Evolutionary conservation across 2,113 vertebrate genomes (phyloP).

Genomic region (Pavo muticus): DNA sequence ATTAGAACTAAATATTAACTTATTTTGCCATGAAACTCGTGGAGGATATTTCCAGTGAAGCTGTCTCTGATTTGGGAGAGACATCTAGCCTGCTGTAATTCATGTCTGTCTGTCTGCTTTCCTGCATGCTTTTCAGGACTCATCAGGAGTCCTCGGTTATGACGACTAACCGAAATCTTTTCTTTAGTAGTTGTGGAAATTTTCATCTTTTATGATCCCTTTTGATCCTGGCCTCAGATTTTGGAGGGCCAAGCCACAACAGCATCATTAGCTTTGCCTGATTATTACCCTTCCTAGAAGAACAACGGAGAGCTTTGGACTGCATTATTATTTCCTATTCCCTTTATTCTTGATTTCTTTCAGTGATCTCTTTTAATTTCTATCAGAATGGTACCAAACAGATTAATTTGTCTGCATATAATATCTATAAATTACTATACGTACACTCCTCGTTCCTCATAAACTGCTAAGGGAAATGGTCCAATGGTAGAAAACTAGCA

Average conservation of each 20-base stretch:
- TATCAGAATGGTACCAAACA: neutral
- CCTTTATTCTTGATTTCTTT: neutral
- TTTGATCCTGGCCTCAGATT: neutral
- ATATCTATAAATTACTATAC: neutral
- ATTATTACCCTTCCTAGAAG: neutral
- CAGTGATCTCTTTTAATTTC: neutral
- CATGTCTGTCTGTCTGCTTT: neutral
- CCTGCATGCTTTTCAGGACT: neutral
- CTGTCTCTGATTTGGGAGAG: neutral
- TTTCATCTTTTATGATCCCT: neutral
- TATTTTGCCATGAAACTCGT: neutral
- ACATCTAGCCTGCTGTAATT: neutral
- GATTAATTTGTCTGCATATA: neutral
- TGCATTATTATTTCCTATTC: neutral
- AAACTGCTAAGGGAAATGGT: neutral
- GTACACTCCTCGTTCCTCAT: neutral
- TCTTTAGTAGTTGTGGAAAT: neutral
- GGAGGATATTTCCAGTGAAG: neutral
- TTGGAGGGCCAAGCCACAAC: neutral
- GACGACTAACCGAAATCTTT: neutral
- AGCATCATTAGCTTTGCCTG: neutral
- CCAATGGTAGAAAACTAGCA: neutral
- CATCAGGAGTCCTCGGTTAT: neutral
- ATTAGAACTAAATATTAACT: neutral
- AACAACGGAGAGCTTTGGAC: neutral